A percentile compares a stretch with the other conserved stretches of the same genome.
phyloP scores from a whole-genome alignment of 2,797 vertebrate species.

The Cyclura pinguis region DNA sequence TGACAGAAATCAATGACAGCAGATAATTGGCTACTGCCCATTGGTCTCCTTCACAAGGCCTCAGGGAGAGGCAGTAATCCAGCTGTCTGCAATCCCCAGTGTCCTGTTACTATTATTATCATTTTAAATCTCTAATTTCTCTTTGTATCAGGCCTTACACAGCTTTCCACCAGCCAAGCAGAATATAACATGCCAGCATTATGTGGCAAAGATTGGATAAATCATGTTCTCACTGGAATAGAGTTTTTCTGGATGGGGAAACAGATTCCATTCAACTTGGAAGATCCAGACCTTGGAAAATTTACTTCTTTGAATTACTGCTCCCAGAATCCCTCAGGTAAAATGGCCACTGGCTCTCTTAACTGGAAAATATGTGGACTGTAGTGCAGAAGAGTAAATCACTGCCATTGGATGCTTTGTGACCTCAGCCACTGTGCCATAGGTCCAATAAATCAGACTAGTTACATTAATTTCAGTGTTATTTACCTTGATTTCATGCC shows the following conservation, averaged over 20 bases:
- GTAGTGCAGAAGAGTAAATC: no score
- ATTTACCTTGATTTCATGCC: background rate
- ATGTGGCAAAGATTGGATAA: background rate
- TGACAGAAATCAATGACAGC: constrained; percentile 46
- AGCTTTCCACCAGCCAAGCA: background rate
- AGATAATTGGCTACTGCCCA: background rate
- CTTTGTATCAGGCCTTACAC: background rate
- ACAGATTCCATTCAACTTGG: no score
- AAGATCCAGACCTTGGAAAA: background rate
- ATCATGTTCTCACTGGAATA: background rate
- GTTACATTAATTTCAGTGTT: background rate
- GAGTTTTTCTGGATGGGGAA: background rate
- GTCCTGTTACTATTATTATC: background rate
- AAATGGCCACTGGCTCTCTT: no score
- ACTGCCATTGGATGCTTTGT: constrained; percentile 19
- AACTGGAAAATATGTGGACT: no score
- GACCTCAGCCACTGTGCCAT: background rate
- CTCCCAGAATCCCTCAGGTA: no score
- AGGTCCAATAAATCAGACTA: background rate
- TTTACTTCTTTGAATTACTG: no score
- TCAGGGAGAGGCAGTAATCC: background rate
- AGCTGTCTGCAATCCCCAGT: background rate
- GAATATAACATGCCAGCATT: background rate
- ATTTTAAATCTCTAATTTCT: background rate
- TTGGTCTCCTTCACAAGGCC: constrained; percentile 35